A percentile compares a stretch with the other conserved stretches of the same genome.
These are phyloP conservation scores for Erythrocercus mccallii DNA, from an alignment of 2,113 vertebrate species.

Conservation along the genomic window DNA sequence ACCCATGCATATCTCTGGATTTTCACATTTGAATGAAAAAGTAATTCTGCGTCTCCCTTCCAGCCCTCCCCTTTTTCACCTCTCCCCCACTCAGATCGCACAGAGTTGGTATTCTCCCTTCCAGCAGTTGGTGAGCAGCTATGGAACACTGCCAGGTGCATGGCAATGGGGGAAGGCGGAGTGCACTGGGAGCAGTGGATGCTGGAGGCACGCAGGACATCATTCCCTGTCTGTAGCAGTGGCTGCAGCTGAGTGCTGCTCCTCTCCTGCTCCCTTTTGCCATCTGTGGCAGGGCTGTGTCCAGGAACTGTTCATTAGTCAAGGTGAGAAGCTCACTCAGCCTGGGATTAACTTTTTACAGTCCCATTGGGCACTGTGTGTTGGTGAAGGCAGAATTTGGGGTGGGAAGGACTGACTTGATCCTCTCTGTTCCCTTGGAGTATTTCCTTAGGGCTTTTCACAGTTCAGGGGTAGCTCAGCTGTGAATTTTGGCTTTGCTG, in stretches of 20 bases:
- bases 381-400: background rate
- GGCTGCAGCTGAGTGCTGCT: background rate
- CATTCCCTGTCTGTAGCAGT: background rate
- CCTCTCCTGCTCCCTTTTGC: background rate
- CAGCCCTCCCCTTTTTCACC: background rate
- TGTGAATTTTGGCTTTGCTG: background rate
- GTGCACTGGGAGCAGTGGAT: background rate
- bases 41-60: background rate
- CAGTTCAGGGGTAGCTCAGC: background rate
- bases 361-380: background rate
- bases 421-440: background rate
- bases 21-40: constrained; percentile 34
- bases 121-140: background rate
- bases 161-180: background rate
- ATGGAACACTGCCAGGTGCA: background rate
- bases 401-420: background rate
- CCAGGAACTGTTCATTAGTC: background rate
- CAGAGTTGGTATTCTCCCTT: background rate
- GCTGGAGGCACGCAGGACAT: fast-evolving
- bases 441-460: background rate
- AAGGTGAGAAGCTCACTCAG: background rate
- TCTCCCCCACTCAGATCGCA: background rate
- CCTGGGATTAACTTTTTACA: background rate
- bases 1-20: background rate
- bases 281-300: background rate